These are phyloP conservation scores for Drosophila setosimentum DNA, from an alignment of 2,888 invertebrate genomes.

Conservation along the genomic window DNA sequence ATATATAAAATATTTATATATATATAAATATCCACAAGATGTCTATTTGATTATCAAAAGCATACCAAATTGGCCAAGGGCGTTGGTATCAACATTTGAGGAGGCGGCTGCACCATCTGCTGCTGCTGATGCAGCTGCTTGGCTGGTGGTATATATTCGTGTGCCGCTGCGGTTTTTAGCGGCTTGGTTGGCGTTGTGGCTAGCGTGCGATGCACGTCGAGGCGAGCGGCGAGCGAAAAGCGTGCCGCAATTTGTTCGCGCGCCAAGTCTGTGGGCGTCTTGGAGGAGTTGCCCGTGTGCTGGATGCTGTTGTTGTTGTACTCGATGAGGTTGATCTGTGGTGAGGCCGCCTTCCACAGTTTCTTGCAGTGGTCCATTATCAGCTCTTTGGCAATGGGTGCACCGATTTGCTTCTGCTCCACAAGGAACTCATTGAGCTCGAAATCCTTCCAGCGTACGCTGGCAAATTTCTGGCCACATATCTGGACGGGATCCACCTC, in stretches of 20 bases:
- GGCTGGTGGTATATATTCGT: conserved; percentile 48
- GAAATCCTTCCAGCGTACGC: conserved; percentile 83
- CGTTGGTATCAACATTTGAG: conserved; percentile 29
- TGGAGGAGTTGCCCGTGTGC: conserved; percentile 29
- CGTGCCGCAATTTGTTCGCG: conserved; percentile 74
- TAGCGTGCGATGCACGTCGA: conserved; percentile 72
- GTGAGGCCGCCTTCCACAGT: conserved; percentile 68
- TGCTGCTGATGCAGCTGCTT: conserved; percentile 31
- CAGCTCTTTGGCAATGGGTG: conserved; percentile 78
- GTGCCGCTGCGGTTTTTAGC: conserved; percentile 29
- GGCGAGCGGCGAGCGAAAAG: conserved; percentile 71
- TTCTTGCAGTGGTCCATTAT: conserved; percentile 82
- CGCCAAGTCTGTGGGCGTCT: conserved; percentile 67
- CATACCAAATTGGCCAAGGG: conserved; percentile 66
- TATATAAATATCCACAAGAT: background rate
- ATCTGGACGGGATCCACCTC: conserved; percentile 69
- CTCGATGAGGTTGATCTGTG: conserved; percentile 48
- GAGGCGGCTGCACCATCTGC: conserved; percentile 22
- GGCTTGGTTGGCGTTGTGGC: conserved; percentile 35
- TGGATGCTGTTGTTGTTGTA: conserved; percentile 66
- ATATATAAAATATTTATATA: background rate
- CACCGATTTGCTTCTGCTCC: conserved; percentile 83
- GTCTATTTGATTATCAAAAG: background rate
- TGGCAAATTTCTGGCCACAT: conserved; percentile 81
- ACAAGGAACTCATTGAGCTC: conserved; percentile 82